Base-by-base conservation (phyloP, 2,113 vertebrate genomes). In the Sisor rabdophorus region DNA sequence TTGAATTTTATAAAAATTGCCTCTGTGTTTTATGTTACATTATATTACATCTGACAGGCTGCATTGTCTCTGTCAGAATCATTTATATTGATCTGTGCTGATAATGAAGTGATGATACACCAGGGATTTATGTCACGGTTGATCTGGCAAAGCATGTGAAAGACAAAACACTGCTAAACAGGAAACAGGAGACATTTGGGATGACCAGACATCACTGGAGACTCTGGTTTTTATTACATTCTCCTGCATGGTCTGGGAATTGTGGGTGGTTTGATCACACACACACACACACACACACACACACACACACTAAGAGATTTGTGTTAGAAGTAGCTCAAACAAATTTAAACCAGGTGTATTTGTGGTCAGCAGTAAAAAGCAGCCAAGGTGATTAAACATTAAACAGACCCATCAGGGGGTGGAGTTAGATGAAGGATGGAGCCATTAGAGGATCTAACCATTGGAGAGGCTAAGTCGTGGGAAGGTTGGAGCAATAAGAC, bases 261-360 rank as follows among this genome's bases (percentile, higher is more conserved):
- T 75, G 69, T 50, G 71, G 71, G 71, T 78, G 71, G 71, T 78
- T 78, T 81, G 75, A 77, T 70, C 63, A 30, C 54, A 59, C 63
- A 26, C 59, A 28, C 59, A 61, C 59, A 32, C 54, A 44, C 53
- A 44, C 70, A 58, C 70, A 19, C 70, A 47, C 69, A 71, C 20
- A 71, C 11, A n/a, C 40, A 50, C 54, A 60, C 13, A 63, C 40
- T 50, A 59, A 83, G 80, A 47, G 54, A 81, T 72, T 79, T 84
- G 85, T 85, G 84, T 84, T 88, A 80, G 85, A 89, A 83, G 89
- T 88, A 89, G 87, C 85, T 20, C 74, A 58, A 40, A 73, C 84
- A 87, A 90, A 91, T 86, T 87, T 52, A 86, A 90, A 91, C 87
- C 90, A 91, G 89, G 84, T 89, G 86, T 83, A 68, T 74, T 77